Conservation (phyloP, 2,888 invertebrate species). For the Fabriciana adippe region DNA sequence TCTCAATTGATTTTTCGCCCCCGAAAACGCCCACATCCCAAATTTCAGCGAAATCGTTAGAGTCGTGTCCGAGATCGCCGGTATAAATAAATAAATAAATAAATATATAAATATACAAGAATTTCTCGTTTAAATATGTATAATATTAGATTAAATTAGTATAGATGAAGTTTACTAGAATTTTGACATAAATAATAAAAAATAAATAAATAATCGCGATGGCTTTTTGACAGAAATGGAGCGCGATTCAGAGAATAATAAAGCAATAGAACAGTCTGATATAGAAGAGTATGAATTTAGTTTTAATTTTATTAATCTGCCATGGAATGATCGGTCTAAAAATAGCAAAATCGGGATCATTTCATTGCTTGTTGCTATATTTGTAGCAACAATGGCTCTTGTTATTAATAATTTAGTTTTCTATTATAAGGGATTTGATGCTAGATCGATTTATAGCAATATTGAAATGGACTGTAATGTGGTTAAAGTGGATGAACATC, state of each 20-base stretch:
- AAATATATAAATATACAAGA: too few species aligned
- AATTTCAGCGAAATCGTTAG: too few species aligned
- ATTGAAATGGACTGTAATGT: slow-evolving; percentile 57
- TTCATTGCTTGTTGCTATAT: slow-evolving; percentile 57
- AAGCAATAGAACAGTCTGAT: slow-evolving; percentile 47
- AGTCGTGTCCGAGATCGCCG: too few species aligned
- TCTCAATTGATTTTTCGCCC: too few species aligned
- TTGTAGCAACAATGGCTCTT: slow-evolving; percentile 53
- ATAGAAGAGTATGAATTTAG: slow-evolving; percentile 53
- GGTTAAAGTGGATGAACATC: slow-evolving; percentile 58
- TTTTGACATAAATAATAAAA: too few species aligned
- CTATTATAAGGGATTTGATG: slow-evolving; percentile 54
- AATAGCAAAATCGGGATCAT: slow-evolving; percentile 63
- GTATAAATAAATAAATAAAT: too few species aligned
- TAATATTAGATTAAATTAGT: too few species aligned
- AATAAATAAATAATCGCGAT: too few species aligned
- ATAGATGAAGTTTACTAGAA: too few species aligned
- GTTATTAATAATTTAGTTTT: slow-evolving; percentile 58
- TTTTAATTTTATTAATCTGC: slow-evolving; percentile 63
- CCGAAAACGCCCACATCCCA: too few species aligned
- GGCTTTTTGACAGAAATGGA: slow-evolving; percentile 43
- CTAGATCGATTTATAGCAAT: slow-evolving; percentile 32
- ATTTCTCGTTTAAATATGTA: too few species aligned
- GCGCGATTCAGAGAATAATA: slow-evolving; percentile 51
- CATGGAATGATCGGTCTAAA: slow-evolving; percentile 68